phyloP scores from a whole-genome alignment of 2,797 vertebrate genomes.

The Eulemur rubriventer region DNA sequence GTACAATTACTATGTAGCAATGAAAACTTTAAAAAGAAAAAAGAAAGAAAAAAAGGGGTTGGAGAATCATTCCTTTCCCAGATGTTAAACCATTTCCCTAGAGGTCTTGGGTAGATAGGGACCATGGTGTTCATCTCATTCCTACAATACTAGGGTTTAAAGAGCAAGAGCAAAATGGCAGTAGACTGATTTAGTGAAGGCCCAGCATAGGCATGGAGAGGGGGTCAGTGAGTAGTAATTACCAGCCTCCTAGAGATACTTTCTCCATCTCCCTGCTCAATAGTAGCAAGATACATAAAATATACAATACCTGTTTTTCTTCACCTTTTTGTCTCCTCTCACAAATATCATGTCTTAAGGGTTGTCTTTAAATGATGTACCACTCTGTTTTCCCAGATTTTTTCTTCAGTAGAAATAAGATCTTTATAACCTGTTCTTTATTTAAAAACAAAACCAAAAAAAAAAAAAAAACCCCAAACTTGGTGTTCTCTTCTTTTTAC shows the following conservation, averaged over 20 bases:
- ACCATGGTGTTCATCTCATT: neutral
- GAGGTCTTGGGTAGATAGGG: neutral
- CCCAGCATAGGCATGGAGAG: neutral
- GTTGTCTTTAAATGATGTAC: slow-evolving; percentile 32
- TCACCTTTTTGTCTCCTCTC: slow-evolving; percentile 1
- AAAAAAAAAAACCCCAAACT: neutral
- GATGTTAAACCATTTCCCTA: neutral
- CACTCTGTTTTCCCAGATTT: slow-evolving; percentile 5
- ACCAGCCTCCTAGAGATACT: neutral
- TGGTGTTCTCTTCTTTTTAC: slow-evolving; percentile 31
- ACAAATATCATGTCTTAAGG: neutral
- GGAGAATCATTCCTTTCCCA: neutral
- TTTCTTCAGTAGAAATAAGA: slow-evolving; percentile 34
- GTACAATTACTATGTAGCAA: neutral
- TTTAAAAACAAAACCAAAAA: neutral
- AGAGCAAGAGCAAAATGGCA: neutral
- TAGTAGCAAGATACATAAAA: neutral
- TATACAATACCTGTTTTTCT: slow-evolving; percentile 24
- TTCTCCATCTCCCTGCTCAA: neutral
- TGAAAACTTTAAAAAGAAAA: neutral
- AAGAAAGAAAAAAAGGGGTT: neutral
- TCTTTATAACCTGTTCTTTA: neutral
- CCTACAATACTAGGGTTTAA: neutral
- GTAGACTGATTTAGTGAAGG: neutral
- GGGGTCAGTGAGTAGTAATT: neutral